Conservation (phyloP, 1,140 invertebrate species). For the Polypedilum vanderplanki region DNA sequence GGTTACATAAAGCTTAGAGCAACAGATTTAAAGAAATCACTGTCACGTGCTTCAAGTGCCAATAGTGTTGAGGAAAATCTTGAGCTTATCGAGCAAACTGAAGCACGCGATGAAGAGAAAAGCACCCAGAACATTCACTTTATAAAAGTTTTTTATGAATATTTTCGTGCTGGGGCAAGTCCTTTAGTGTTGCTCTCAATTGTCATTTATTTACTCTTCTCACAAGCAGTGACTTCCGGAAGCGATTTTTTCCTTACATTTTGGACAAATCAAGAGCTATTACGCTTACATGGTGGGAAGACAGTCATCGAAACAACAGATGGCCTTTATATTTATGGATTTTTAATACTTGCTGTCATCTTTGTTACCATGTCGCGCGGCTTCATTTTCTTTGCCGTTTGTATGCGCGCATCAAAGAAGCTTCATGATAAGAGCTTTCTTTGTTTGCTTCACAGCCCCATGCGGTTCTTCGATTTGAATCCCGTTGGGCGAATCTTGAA, state of each 20-base stretch:
- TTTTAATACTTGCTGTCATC: constrained; percentile 39
- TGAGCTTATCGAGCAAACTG: not conserved
- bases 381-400: constrained; percentile 68
- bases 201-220: constrained; percentile 52
- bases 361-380: constrained; percentile 51
- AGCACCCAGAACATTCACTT: not conserved
- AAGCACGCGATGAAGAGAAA: constrained; percentile 46
- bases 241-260: constrained; percentile 74
- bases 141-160: constrained; percentile 51
- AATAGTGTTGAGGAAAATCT: not conserved
- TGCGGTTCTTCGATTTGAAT: constrained; percentile 81
- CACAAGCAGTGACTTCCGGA: constrained; percentile 61
- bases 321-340: constrained; percentile 42
- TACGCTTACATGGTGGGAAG: constrained; percentile 35
- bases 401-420: constrained; percentile 69
- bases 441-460: constrained; percentile 63
- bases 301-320: constrained; percentile 39
- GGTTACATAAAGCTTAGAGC: not conserved
- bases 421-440: constrained; percentile 81
- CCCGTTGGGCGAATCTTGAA: constrained; percentile 74
- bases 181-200: constrained; percentile 51
- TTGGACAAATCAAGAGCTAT: constrained; percentile 55
- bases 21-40: not conserved
- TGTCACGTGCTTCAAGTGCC: not conserved
- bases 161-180: constrained; percentile 61